phyloP scores from a whole-genome alignment of 2,113 vertebrate species.

The Herpailurus yagouaroundi region DNA sequence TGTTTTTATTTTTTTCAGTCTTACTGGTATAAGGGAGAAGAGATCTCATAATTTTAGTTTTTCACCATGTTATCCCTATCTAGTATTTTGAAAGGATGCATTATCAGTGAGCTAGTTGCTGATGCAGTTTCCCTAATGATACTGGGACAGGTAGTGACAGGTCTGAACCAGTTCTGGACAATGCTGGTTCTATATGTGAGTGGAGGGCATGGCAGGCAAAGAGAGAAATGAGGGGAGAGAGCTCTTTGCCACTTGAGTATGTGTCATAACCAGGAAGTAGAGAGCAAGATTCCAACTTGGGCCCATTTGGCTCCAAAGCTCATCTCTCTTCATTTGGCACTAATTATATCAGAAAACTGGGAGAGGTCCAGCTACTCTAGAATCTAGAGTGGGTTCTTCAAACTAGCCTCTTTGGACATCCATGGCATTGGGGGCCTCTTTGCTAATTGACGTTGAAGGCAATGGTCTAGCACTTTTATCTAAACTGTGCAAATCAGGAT shows the following conservation, averaged over 20 bases:
- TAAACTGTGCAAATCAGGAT: neutral
- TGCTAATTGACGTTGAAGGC: neutral
- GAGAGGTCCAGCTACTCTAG: neutral
- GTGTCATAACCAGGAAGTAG: neutral
- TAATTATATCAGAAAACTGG: neutral
- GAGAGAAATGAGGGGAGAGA: neutral
- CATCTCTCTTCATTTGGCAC: neutral
- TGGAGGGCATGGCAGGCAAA: neutral
- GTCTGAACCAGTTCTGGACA: neutral
- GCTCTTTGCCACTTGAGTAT: neutral
- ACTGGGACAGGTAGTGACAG: neutral
- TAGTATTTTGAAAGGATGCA: neutral
- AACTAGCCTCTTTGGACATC: neutral
- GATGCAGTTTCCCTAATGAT: neutral
- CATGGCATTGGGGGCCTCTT: neutral
- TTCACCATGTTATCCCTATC: neutral
- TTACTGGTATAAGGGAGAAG: neutral
- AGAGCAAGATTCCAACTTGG: neutral
- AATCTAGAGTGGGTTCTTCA: neutral
- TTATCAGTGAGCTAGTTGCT: neutral
- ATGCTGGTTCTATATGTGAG: neutral
- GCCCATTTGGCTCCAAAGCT: neutral
- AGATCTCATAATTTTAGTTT: neutral
- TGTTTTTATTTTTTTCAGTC: neutral
- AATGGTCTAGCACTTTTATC: neutral